Evolutionary conservation across 2,888 invertebrate genomes (phyloP), one percentile per base, ranked within the genome.

Genomic region (Trilocha varians): DNA sequence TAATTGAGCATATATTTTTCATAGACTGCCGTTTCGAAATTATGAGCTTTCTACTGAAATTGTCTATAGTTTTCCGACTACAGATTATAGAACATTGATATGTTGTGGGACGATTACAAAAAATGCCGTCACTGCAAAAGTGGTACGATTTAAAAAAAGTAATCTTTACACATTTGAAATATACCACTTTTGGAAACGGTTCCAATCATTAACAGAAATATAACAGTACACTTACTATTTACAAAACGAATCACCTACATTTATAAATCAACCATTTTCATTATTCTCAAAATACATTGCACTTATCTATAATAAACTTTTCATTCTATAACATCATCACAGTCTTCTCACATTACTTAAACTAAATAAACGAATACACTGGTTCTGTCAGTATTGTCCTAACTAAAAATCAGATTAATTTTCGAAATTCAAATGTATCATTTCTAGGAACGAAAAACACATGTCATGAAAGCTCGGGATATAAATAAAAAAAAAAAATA

Each of bases 261-360:
- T 47, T 41, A 43, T 43, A 46, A 48, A 44, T 39, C 45, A 53
- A 47, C 40, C 46, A 48, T 49, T 46, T 55, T 11, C 58, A 56
- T 47, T 56, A 58, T 59, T 47, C 59, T 56, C 65, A 65, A 53
- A 2, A 25, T 25, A 62, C 60, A 60, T 59, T 57, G 68, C 61
- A 58, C 66, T 69, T 69, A 70, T 50, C 55, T 53, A 50, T 53
- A 66, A 65, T 65, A 70, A 63, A 68, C 62, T 65, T 62, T 62
- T 62, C 74, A 73, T 66, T 65, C 66, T 68, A 53, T 53, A 69
- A 66, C 77, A 65, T 75, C 84, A 84, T 83, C 84, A 84, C 84
- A 85, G 84, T 84, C 83, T 84, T 84, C 80, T 78, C 76, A 79
- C 78, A 75, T 69, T 71, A 67, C 62, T 72, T 74, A 72, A 46